phyloP scores from a whole-genome alignment of 2,888 invertebrate species.

The Melieria picta region DNA sequence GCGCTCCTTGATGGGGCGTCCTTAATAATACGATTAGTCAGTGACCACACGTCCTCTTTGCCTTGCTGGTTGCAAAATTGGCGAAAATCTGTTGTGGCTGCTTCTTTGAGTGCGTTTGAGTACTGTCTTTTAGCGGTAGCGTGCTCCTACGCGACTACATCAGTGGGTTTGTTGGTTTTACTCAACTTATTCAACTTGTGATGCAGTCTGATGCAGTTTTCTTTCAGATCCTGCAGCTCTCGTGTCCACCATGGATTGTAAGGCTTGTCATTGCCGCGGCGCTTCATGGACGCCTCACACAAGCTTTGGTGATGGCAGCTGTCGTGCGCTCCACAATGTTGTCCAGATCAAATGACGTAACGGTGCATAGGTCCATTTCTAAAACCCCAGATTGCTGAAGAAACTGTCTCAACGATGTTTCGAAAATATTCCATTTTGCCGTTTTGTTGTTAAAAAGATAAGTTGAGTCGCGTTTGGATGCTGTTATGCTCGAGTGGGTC shows the following conservation, averaged over 20 bases:
- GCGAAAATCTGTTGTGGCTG: background rate
- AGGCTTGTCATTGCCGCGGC: background rate
- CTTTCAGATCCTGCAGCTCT: background rate
- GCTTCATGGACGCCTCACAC: background rate
- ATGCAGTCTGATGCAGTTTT: slow-evolving; percentile 1
- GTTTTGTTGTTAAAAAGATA: no score
- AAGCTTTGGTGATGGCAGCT: background rate
- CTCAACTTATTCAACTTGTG: background rate
- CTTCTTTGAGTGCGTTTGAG: background rate
- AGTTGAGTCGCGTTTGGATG: no score
- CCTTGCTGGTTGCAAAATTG: no score
- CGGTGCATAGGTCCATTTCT: background rate
- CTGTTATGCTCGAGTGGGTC: no score
- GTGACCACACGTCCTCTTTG: no score
- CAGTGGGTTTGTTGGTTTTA: background rate
- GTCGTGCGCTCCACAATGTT: background rate
- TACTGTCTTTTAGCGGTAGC: no score
- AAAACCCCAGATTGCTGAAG: background rate
- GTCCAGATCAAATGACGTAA: background rate
- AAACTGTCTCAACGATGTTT: no score
- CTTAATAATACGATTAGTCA: background rate
- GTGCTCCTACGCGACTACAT: no score
- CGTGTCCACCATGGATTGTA: background rate
- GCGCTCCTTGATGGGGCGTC: background rate
- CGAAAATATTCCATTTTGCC: no score